phyloP scores from a whole-genome alignment of 2,888 invertebrate genomes.

The Lasius platythorax region DNA sequence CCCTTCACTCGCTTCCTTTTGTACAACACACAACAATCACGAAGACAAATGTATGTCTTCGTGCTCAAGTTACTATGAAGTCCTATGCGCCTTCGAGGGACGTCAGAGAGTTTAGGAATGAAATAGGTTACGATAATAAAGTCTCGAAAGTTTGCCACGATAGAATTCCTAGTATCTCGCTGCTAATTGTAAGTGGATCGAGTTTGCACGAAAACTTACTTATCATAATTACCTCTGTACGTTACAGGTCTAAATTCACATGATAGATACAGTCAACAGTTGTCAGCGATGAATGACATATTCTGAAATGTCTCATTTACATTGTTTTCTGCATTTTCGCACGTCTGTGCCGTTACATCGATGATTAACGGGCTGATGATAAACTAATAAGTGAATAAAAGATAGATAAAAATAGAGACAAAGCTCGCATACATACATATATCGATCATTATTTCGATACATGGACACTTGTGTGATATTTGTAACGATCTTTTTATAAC shows the following conservation, averaged over 20 bases:
- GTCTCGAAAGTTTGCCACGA: slow-evolving; percentile 43
- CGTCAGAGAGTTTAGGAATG: slow-evolving; percentile 23
- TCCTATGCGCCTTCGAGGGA: background rate
- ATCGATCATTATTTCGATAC: background rate
- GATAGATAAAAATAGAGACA: background rate
- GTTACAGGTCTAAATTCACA: background rate
- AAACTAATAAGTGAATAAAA: background rate
- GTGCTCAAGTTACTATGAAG: slow-evolving; percentile 26
- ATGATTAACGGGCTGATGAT: background rate
- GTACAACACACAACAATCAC: background rate
- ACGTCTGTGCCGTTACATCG: background rate
- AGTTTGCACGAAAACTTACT: slow-evolving; percentile 26
- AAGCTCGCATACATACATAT: background rate
- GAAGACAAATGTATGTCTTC: slow-evolving; percentile 29
- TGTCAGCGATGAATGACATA: background rate
- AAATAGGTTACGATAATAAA: slow-evolving; percentile 46
- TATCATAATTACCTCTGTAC: slow-evolving; percentile 19
- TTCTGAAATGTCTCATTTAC: slow-evolving; percentile 13
- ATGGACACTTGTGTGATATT: background rate
- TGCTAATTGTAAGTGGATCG: slow-evolving; percentile 50
- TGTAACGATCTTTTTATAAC: background rate
- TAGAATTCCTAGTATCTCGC: slow-evolving; percentile 15
- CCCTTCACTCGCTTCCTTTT: too few species aligned
- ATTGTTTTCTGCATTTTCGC: background rate
- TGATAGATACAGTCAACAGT: background rate